phyloP scores from a whole-genome alignment of 92 coral and sea anemone genomes.

The Siderastrea radians region DNA sequence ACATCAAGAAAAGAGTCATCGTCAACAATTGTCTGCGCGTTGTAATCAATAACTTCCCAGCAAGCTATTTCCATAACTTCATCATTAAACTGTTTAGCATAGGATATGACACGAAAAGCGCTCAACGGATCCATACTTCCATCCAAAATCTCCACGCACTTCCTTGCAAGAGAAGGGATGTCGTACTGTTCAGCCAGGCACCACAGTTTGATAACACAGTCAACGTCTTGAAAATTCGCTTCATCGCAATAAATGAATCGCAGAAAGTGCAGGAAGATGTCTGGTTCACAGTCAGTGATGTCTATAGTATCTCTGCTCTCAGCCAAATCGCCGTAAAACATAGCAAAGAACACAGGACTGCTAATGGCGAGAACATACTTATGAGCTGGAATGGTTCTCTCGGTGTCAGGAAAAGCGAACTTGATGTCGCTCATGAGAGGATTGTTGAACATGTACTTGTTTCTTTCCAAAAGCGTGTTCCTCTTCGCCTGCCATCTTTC shows the following conservation, averaged over 20 bases:
- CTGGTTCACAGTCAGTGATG: constrained; percentile 8
- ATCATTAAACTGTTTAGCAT: background rate
- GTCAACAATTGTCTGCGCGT: background rate
- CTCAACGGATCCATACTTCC: background rate
- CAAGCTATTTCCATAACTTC: background rate
- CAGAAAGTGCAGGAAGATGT: constrained; percentile 12
- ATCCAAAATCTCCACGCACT: background rate
- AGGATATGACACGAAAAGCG: background rate
- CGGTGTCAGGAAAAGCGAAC: constrained; percentile 7
- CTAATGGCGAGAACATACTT: constrained; percentile 31
- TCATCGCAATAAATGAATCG: constrained; percentile 11
- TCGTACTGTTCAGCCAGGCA: constrained; percentile 11
- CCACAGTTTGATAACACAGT: constrained; percentile 12
- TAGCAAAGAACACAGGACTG: constrained; percentile 18
- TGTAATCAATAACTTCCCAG: constrained; percentile 40
- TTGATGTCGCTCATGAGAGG: constrained; percentile 27
- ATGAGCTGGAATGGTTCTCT: background rate
- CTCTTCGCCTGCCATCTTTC: constrained; percentile 3
- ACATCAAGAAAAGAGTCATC: constrained; percentile 1
- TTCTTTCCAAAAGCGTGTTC: constrained; percentile 21
- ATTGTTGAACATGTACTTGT: constrained; percentile 3
- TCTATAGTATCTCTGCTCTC: background rate
- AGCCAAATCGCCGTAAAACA: constrained; percentile 18
- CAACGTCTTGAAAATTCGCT: background rate
- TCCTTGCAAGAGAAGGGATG: constrained; percentile 2